phyloP scores from a whole-genome alignment of 2,888 invertebrate genomes.

The Euzophera pinguis region DNA sequence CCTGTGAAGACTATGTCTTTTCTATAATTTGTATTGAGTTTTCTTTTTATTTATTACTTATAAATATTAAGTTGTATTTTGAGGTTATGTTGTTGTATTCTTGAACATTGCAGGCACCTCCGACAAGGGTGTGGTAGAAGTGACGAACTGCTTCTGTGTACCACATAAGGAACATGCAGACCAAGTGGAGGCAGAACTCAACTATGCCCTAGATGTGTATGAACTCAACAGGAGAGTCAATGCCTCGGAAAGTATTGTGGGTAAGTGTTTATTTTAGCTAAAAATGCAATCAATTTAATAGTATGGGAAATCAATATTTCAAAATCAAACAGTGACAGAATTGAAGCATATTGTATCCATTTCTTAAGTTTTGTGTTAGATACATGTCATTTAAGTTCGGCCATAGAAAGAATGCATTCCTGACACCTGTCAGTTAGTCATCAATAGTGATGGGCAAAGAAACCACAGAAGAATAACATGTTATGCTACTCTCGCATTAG shows the following conservation, averaged over 20 bases:
- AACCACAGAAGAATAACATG: no score
- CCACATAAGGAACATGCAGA: constrained; percentile 99
- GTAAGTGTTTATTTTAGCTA: constrained; percentile 46
- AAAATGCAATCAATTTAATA: no score
- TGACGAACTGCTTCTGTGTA: constrained; percentile 99
- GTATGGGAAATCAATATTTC: no score
- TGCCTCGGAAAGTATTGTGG: constrained; percentile 95
- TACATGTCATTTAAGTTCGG: no score
- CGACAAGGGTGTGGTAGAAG: constrained; percentile 96
- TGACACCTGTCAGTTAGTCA: no score
- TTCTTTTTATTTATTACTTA: no score
- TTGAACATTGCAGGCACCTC: constrained; percentile 82
- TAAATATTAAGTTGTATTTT: constrained; percentile 14
- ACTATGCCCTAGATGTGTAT: constrained; percentile 97
- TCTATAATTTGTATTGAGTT: not conserved
- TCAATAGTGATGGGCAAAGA: no score
- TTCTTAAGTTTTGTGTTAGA: no score
- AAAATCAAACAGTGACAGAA: no score
- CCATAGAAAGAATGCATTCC: no score
- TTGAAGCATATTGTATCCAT: no score
- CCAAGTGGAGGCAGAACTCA: constrained; percentile 98
- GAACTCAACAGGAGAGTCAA: constrained; percentile 96
- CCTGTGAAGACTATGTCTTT: not conserved
- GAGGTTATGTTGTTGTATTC: constrained; percentile 46
- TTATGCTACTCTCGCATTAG: no score